Percentiles rank a stretch among this genome's conserved stretches.
phyloP scores from a whole-genome alignment of 2,888 invertebrate genomes.

The Drosophila pullipes region DNA sequence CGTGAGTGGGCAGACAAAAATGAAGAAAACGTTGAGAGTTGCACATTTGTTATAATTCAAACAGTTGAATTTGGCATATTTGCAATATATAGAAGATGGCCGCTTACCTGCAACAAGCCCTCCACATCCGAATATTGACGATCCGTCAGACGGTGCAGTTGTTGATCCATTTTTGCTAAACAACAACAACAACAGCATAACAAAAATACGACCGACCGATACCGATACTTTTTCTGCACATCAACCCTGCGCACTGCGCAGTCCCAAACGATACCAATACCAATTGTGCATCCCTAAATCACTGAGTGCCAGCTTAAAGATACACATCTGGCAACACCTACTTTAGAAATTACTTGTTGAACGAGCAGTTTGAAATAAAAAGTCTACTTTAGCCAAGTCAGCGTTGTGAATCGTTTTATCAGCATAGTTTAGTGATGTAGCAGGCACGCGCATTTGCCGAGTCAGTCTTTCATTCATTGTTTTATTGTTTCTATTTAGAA shows the following conservation, averaged over 20 bases:
- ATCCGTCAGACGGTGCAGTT: slow-evolving; percentile 75
- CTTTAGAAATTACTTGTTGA: slow-evolving; percentile 23
- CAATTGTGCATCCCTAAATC: slow-evolving; percentile 28
- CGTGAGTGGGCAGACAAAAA: slow-evolving; percentile 60
- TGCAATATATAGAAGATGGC: slow-evolving; percentile 15
- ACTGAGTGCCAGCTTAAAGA: slow-evolving; percentile 1
- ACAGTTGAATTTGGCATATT: slow-evolving; percentile 12
- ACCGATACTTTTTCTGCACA: slow-evolving; percentile 51
- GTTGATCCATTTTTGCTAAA: slow-evolving; percentile 74
- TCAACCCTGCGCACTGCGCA: slow-evolving; percentile 57
- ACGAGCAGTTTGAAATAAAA: slow-evolving; percentile 1
- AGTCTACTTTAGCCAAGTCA: background rate
- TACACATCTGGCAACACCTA: slow-evolving; percentile 10
- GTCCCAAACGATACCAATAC: slow-evolving; percentile 30
- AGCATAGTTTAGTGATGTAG: background rate
- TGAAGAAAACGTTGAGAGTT: slow-evolving; percentile 37
- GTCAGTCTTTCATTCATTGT: background rate
- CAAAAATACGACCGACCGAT: slow-evolving; percentile 57
- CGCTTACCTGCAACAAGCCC: slow-evolving; percentile 68
- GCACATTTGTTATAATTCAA: slow-evolving; percentile 44
- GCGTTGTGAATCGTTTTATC: background rate
- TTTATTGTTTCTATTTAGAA: background rate
- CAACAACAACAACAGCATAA: slow-evolving; percentile 58
- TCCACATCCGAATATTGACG: slow-evolving; percentile 76
- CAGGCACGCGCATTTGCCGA: background rate